Conservation (phyloP, 2,797 vertebrate genomes). For the Limnodromus scolopaceus region DNA sequence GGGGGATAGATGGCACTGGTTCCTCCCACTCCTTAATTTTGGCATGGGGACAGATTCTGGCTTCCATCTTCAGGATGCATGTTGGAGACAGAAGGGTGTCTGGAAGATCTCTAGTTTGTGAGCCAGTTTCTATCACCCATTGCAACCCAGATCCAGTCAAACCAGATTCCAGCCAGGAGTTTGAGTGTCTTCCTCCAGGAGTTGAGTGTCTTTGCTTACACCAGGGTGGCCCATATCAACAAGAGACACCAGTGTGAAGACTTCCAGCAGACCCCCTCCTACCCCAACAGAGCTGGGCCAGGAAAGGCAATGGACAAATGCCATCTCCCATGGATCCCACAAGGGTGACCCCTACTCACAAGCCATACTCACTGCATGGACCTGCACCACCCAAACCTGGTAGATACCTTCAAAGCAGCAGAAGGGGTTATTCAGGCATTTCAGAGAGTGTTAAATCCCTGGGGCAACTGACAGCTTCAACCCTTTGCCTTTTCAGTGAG, state of each 20-base stretch:
- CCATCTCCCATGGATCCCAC: background rate
- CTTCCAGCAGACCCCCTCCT: background rate
- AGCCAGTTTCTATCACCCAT: background rate
- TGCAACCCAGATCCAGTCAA: background rate
- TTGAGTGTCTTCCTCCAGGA: background rate
- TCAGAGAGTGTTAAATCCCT: background rate
- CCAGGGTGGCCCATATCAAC: background rate
- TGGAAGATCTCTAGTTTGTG: background rate
- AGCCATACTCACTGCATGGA: background rate
- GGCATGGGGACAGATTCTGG: background rate
- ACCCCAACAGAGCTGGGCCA: background rate
- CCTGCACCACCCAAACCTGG: background rate
- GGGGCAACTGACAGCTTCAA: background rate
- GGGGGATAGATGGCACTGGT: background rate
- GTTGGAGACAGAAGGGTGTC: background rate
- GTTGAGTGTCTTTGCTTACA: accelerated
- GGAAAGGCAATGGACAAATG: background rate
- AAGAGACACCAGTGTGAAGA: background rate
- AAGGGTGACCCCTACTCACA: background rate
- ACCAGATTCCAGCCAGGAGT: background rate
- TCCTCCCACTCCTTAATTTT: background rate
- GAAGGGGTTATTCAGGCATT: background rate
- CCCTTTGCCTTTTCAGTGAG: background rate
- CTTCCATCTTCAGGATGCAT: background rate
- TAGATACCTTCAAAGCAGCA: background rate